These are phyloP conservation scores for Aspidiotus rigidus DNA, from an alignment of 2,888 invertebrate genomes.

Conservation along the genomic window DNA sequence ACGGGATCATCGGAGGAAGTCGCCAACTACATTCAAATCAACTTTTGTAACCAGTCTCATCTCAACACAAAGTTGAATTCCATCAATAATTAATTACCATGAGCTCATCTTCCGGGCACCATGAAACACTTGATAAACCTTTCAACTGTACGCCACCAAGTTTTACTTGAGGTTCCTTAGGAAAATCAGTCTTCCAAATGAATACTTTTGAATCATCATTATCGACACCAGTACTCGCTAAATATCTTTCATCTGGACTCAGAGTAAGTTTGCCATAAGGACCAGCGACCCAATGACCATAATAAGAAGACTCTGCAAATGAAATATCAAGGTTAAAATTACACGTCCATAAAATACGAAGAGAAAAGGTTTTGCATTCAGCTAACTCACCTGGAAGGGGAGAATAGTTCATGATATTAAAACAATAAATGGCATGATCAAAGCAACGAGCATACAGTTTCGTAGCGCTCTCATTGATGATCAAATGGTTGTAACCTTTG, in stretches of 20 bases:
- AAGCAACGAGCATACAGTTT: slow-evolving; percentile 77
- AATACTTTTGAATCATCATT: slow-evolving; percentile 72
- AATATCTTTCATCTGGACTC: slow-evolving; percentile 68
- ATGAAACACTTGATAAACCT: slow-evolving; percentile 22
- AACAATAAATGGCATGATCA: slow-evolving; percentile 77
- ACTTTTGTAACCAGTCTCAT: background rate
- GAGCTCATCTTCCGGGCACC: slow-evolving; percentile 20
- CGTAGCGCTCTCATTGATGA: slow-evolving; percentile 59
- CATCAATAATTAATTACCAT: slow-evolving; percentile 1
- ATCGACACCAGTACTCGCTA: slow-evolving; percentile 66
- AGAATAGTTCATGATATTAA: slow-evolving; percentile 62
- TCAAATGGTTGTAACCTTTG: slow-evolving; percentile 67
- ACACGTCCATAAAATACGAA: slow-evolving; percentile 33
- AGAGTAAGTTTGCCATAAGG: slow-evolving; percentile 78
- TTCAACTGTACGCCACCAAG: slow-evolving; percentile 4
- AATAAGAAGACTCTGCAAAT: slow-evolving; percentile 44
- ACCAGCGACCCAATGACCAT: slow-evolving; percentile 66
- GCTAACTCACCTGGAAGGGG: slow-evolving; percentile 50
- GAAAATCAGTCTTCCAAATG: slow-evolving; percentile 60
- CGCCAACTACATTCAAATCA: slow-evolving; percentile 8
- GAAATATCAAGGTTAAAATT: slow-evolving; percentile 29
- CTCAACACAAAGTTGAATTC: background rate
- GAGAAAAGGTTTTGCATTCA: no score
- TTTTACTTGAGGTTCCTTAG: slow-evolving; percentile 48
- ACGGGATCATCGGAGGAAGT: slow-evolving; percentile 23